Percentiles rank a stretch among this genome's conserved stretches.
Evolutionary conservation across 1,140 invertebrate species (phyloP).

Genomic region (Acromyrmex echinatior): DNA sequence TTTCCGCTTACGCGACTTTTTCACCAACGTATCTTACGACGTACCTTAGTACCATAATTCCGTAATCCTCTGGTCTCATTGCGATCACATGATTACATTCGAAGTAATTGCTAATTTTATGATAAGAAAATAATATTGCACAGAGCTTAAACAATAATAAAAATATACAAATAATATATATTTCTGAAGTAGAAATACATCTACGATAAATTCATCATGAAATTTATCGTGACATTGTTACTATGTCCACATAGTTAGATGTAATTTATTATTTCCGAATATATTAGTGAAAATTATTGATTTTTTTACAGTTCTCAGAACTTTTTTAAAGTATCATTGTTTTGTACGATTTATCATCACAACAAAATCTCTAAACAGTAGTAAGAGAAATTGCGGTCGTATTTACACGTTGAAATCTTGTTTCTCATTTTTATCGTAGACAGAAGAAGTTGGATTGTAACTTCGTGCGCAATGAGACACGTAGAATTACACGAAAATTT

Average conservation of each 20-base stretch:
- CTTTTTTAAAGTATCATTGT: neutral
- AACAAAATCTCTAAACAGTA: neutral
- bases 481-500: constrained; percentile 41
- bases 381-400: neutral
- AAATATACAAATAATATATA: neutral
- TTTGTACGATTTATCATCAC: constrained; percentile 6
- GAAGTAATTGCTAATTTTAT: neutral
- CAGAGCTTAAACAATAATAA: neutral
- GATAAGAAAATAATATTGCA: neutral
- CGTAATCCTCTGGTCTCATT: constrained; percentile 37
- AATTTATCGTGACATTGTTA: neutral
- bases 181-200: neutral
- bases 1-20: neutral
- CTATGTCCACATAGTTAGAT: neutral
- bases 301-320: neutral
- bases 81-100: constrained; percentile 18
- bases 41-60: constrained; percentile 50
- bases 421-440: neutral
- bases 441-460: constrained; percentile 16
- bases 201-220: neutral
- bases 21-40: constrained; percentile 39
- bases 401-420: constrained; percentile 15
- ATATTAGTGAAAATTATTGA: neutral
- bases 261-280: neutral
- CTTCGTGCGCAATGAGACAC: constrained; percentile 13